Evolutionary conservation across 2,888 invertebrate species (phyloP), one percentile per base, ranked within the genome.

Genomic region (Junonia oenone): DNA sequence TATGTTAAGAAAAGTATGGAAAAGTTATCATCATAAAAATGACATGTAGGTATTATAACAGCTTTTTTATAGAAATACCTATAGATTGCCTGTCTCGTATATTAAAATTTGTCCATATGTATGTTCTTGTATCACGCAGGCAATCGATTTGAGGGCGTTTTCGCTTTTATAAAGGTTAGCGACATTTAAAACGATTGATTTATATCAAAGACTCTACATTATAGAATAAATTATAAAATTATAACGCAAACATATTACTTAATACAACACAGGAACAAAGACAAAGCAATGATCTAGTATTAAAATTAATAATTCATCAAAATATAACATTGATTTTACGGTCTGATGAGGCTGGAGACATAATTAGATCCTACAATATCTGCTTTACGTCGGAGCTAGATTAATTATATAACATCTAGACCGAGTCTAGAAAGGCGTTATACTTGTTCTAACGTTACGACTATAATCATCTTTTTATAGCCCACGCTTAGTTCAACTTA

Each of bases 401-500:
- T 52, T 45, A 49, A 48, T 53, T 49, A 45, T 35, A 19, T 53
- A 52, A 37, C 45, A 49, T 53, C 27, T 46, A 19, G 38, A 35
- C 38, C 46, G 19, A 29, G 19, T 45, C 27, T 53, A 53, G 46
- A 46, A 46, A 46, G 38, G 27, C 29, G 46, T 46, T 53, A 46
- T 35, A 38, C 46, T 19, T 38, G 37, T 46, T 53, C 26, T 43
- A 31, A 31, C 11, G 15, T 46, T 13, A 14, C 38, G 38, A 8
- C n/a, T 31, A 38, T 17, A 17, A 37, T 9, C 14, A 37, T 15
- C 9, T 9, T 37, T 37, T 37, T 17, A 17, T 17, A 37, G 3
- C 8, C 9, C 37, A 9, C 15, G 15, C 15, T 17, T 15, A 15
- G 35, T 49, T n/a, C 37, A 22, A 37, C 19, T 49, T 22, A 26